Percentiles rank a stretch among this genome's conserved stretches.
Conservation (phyloP, 2,113 vertebrate genomes). For the Cyprinus carpio region DNA sequence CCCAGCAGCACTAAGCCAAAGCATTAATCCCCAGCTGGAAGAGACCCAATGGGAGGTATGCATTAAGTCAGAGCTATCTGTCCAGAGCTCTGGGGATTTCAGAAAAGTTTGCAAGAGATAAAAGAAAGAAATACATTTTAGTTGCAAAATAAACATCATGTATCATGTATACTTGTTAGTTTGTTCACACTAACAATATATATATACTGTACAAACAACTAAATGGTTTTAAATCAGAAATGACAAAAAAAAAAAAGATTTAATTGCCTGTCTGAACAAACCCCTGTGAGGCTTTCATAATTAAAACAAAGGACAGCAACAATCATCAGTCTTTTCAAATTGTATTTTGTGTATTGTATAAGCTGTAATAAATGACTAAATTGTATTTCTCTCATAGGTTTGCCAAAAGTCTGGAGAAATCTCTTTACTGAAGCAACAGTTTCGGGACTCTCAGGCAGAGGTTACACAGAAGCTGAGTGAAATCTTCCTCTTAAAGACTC, state of each 20-base stretch:
- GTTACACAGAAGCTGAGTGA: slow-evolving; percentile 92
- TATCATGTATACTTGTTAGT: not conserved
- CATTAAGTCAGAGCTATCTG: not conserved
- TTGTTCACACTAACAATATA: not conserved
- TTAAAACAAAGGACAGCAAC: no score
- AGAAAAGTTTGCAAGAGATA: not conserved
- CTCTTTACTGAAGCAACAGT: slow-evolving; percentile 93
- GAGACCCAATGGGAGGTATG: slow-evolving; percentile 95
- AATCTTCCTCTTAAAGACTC: slow-evolving; percentile 92
- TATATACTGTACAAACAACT: no score
- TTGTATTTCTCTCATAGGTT: slow-evolving; percentile 72
- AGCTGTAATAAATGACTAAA: not conserved
- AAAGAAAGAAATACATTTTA: not conserved
- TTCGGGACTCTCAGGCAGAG: slow-evolving; percentile 92
- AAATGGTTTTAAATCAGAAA: no score
- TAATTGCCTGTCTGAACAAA: slow-evolving; percentile 6
- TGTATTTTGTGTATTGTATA: not conserved
- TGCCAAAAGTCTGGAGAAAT: slow-evolving; percentile 97
- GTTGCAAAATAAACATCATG: not conserved
- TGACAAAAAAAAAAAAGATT: no score
- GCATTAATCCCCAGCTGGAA: slow-evolving; percentile 80
- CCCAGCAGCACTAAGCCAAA: slow-evolving; percentile 47
- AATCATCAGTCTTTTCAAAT: not conserved
- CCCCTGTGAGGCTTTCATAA: not conserved
- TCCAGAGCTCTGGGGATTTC: not conserved